phyloP scores from a whole-genome alignment of 2,113 vertebrate genomes.

The Okapia johnstoni region DNA sequence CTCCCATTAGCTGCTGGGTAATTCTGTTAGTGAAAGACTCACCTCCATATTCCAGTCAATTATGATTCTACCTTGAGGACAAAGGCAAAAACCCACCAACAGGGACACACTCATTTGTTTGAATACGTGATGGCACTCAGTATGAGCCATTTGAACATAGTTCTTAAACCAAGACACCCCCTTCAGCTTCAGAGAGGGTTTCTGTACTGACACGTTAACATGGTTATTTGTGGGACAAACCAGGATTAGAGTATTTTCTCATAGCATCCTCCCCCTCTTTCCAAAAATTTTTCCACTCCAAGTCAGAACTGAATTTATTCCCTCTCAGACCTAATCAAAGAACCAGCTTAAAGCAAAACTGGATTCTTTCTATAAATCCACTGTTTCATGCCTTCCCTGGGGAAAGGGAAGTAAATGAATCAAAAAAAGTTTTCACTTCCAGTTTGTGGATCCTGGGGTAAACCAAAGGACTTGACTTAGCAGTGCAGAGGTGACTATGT shows the following conservation, averaged over 20 bases:
- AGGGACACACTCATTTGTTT: background rate
- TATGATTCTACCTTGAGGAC: background rate
- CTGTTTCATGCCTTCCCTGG: background rate
- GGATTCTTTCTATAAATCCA: background rate
- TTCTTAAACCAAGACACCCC: background rate
- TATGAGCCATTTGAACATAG: background rate
- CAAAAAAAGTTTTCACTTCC: background rate
- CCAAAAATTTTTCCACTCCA: background rate
- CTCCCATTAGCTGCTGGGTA: background rate
- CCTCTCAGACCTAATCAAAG: background rate
- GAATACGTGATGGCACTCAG: background rate
- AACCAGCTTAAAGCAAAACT: background rate
- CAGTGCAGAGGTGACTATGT: background rate
- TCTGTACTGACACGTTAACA: background rate
- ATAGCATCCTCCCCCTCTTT: background rate
- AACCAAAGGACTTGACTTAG: background rate
- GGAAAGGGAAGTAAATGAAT: background rate
- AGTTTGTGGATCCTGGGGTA: background rate
- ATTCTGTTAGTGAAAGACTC: background rate
- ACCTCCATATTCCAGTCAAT: background rate
- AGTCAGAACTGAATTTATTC: background rate
- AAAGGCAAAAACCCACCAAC: background rate
- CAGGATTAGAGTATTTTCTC: background rate
- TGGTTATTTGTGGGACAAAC: background rate
- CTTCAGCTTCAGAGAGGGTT: constrained; percentile 18